Conservation (phyloP, 2,113 vertebrate species). For the Junco hyemalis region DNA sequence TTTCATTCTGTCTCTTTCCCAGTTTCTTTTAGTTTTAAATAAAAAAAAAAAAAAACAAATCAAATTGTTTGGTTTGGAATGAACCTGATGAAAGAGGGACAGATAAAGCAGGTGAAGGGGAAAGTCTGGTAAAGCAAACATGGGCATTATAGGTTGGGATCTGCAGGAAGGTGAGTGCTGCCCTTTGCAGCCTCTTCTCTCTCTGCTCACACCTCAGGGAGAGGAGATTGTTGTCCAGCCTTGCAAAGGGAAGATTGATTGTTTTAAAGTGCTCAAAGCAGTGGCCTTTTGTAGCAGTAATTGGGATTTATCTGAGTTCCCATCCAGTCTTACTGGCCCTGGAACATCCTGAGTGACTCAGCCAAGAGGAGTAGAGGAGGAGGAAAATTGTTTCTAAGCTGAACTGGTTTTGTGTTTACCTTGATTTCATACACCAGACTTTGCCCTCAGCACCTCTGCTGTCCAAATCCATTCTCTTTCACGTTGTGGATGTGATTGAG, state of each 20-base stretch:
- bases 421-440: background rate
- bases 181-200: background rate
- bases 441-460: background rate
- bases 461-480: background rate
- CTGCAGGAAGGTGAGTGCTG: background rate
- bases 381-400: background rate
- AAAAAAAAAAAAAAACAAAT: background rate
- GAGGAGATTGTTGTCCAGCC: background rate
- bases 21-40: background rate
- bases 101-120: background rate
- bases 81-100: background rate
- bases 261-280: background rate
- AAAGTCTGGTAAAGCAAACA: background rate
- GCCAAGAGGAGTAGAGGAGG: background rate
- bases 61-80: background rate
- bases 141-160: background rate
- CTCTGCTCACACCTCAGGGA: background rate
- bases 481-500: background rate
- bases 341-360: background rate
- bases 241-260: background rate
- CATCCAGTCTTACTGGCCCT: background rate
- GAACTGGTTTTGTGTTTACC: background rate
- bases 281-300: background rate
- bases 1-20: background rate
- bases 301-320: background rate